These are phyloP conservation scores for Epizoanthus illoricatus DNA, from an alignment of 92 coral and sea anemone genomes.

Conservation along the genomic window DNA sequence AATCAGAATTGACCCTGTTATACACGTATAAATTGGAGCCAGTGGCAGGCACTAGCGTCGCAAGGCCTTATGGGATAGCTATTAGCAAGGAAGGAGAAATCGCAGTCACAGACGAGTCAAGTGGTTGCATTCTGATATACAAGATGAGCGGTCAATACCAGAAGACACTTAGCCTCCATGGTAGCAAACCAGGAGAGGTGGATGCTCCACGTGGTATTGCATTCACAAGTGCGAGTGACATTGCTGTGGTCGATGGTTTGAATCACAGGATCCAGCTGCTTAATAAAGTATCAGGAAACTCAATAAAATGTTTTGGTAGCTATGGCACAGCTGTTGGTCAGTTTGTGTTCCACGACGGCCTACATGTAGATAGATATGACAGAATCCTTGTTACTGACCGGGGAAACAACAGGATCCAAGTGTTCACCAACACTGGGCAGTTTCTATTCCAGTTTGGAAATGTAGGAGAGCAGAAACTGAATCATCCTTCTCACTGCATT, in stretches of 20 bases:
- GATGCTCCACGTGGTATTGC: not conserved
- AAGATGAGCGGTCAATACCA: not conserved
- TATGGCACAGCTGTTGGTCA: slow-evolving; percentile 20
- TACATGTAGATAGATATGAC: slow-evolving; percentile 26
- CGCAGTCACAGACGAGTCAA: not conserved
- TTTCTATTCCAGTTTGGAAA: too few relatives aligned
- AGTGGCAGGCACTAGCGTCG: not conserved
- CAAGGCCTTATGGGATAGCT: not conserved
- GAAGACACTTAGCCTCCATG: not conserved
- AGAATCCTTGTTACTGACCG: slow-evolving; percentile 36
- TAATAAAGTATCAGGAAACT: too few relatives aligned
- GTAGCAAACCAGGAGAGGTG: not conserved
- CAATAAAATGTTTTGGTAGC: slow-evolving; percentile 32
- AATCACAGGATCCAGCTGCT: too few relatives aligned
- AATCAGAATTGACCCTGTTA: too few relatives aligned
- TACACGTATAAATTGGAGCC: too few relatives aligned
- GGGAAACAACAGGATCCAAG: slow-evolving; percentile 40
- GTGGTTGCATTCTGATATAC: not conserved
- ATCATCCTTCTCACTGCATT: too few relatives aligned
- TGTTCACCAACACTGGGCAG: slow-evolving; percentile 9
- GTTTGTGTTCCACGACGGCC: slow-evolving; percentile 26
- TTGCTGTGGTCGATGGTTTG: not conserved
- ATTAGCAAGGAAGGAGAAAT: not conserved
- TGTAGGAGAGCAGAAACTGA: too few relatives aligned
- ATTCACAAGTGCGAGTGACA: not conserved